Conservation (phyloP, 2,888 invertebrate genomes). For the Aelia acuminata region DNA sequence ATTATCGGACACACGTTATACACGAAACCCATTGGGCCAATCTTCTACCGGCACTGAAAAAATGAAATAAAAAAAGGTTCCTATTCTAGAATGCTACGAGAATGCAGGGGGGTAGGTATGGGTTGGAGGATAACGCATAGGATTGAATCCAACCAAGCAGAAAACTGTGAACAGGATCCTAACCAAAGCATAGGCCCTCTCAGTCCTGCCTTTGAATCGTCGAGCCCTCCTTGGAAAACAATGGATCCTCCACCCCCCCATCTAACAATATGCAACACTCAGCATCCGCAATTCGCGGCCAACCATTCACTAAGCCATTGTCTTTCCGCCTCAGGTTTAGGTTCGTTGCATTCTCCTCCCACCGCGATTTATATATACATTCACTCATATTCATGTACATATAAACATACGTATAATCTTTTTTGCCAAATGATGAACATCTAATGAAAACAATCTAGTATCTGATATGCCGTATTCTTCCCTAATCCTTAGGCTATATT, state of each 20-base stretch:
- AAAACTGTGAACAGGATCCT: neutral
- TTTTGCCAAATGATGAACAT: neutral
- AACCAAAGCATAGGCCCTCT: neutral
- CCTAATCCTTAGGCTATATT: too few species aligned
- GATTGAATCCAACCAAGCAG: neutral
- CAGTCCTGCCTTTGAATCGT: conserved; percentile 31
- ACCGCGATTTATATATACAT: neutral
- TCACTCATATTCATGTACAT: too few species aligned
- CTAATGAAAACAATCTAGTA: neutral
- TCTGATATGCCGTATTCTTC: too few species aligned
- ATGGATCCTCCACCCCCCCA: neutral
- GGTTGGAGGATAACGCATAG: neutral
- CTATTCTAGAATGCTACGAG: too few species aligned
- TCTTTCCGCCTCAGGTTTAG: neutral
- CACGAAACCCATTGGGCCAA: neutral
- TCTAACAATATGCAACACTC: conserved; percentile 47
- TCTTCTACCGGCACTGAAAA: neutral
- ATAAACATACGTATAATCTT: too few species aligned
- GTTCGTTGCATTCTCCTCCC: neutral
- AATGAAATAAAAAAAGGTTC: neutral
- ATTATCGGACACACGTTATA: too few species aligned
- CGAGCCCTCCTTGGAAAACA: conserved; percentile 26
- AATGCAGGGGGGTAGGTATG: neutral
- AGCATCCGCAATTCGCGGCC: conserved; percentile 36
- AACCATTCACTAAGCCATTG: neutral